Evolutionary conservation across 2,797 vertebrate genomes (phyloP), one percentile per base, ranked within the genome.

Genomic region (Australoheros facetus): DNA sequence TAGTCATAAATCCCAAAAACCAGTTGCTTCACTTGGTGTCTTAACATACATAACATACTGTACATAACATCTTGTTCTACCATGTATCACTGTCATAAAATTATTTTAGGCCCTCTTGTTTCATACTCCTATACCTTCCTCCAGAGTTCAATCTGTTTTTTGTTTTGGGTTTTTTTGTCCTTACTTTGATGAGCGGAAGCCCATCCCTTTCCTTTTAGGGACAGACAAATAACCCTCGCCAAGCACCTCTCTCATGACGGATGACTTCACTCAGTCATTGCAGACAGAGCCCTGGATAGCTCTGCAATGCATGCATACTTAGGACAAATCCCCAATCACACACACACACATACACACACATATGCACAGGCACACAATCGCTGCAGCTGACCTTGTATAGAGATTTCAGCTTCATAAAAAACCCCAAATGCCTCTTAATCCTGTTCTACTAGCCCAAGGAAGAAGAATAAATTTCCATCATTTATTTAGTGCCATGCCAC

Each of bases 181-280:
- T 60, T 39, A 51, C 26, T 75, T 74, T 81, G 77, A 85, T 88
- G 83, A 90, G 74, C 6, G 3, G 80, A 86, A 85, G 76, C 62
- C 70, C 53, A 51, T 82, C 80, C 56, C 77, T 71, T 30, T 87
- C 80, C 83, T 85, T 90, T 89, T 87, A 80, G 81, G 85, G 83
- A 87, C 77, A 62, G 42, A 64, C 55, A 55, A 57, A 66, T 70
- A 64, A 60, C 58, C 34, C 23, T 10, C 45, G 28, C 51, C 14
- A 26, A 39, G 73, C 80, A 85, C 42, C 82, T 83, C 75, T 84
- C 80, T 88, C 79, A 83, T 91, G 87, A 92, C 81, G 82, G 86
- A 94, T 94, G 93, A 94, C 90, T 93, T 93, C 88, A 94, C 85
- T 91, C 84, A 87, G 85, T 93, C 84, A 75, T 77, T 86, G 75